These are phyloP conservation scores for Isurus oxyrinchus DNA, from an alignment of 2,113 vertebrate genomes.

Conservation along the genomic window DNA sequence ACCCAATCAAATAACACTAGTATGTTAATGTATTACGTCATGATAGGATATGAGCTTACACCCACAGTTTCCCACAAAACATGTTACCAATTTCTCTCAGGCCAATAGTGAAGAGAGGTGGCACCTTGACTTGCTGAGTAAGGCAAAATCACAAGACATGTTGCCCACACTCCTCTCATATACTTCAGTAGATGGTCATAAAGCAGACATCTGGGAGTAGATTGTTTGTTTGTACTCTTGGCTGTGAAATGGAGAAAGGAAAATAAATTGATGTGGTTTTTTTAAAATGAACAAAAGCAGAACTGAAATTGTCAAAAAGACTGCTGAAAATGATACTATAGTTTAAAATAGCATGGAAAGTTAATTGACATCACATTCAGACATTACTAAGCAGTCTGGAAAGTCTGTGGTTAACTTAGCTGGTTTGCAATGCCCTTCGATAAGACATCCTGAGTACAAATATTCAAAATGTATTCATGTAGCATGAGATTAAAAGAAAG, in stretches of 20 bases:
- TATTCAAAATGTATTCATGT: neutral
- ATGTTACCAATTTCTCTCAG: neutral
- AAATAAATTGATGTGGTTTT: neutral
- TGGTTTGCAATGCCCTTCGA: neutral
- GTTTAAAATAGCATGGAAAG: slow-evolving; percentile 26
- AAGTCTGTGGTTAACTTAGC: slow-evolving; percentile 1
- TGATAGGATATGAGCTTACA: neutral
- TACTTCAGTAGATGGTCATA: neutral
- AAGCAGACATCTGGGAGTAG: neutral
- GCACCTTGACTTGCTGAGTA: neutral
- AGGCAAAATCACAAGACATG: neutral
- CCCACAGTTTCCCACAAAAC: neutral
- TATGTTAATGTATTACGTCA: neutral
- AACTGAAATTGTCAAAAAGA: neutral
- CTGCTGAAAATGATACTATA: neutral
- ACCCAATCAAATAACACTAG: neutral
- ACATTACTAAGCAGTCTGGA: slow-evolving; percentile 17
- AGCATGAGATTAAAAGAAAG: neutral
- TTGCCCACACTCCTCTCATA: neutral
- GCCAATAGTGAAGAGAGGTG: neutral
- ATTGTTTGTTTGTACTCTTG: neutral
- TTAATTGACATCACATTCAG: slow-evolving; percentile 2
- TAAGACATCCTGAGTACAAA: neutral
- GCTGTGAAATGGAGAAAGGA: neutral
- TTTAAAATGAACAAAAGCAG: neutral